Evolutionary conservation across 2,113 vertebrate species (phyloP), one percentile per base, ranked within the genome.

Genomic region (Apistogramma diplotaenia): DNA sequence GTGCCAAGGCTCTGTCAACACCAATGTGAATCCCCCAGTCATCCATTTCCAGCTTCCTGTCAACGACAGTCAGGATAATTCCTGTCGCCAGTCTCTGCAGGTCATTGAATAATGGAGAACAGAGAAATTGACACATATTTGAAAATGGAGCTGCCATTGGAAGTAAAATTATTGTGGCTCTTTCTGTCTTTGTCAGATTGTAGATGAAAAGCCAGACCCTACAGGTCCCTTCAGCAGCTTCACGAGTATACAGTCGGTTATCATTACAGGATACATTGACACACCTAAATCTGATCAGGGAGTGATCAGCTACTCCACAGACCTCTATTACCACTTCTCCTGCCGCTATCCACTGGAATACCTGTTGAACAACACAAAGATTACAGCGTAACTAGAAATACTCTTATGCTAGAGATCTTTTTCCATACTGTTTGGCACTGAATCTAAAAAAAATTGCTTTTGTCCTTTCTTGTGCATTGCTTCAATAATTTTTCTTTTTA

Each of bases 261-360:
- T 94, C 79, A 93, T 96, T 83, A 95, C 93, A 0, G 91, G 95
- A 73, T 95, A 78, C 79, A 94, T 96, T 6, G 93, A 96, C 82
- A 95, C 94, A 0, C 89, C 93, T 10, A 70, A 33, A 33, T 62
- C 93, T 1, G 79, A 86, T 6, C 67, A 43, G 12, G 94, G 95
- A 4, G 0, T 94, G 27, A 92, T 96, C 85, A 95, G 95, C 89
- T 96, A 95, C 80, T 79, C 92, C 76, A 96, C 96, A 15, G 95
- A 96, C 77, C 91, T 96, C 18, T 95, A 94, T 93, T 96, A 96
- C 56, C 93, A 93, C 56, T 96, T 96, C 83, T 94, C 95, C 78
- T 96, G 96, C 83, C 93, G 89, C 40, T 96, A 96, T 85, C 95
- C 95, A 0, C 88, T 96, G 60, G 94, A 96, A 78, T 96, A 96